Conservation (phyloP, 2,888 invertebrate species). For the Lasioglossum figueresi region DNA sequence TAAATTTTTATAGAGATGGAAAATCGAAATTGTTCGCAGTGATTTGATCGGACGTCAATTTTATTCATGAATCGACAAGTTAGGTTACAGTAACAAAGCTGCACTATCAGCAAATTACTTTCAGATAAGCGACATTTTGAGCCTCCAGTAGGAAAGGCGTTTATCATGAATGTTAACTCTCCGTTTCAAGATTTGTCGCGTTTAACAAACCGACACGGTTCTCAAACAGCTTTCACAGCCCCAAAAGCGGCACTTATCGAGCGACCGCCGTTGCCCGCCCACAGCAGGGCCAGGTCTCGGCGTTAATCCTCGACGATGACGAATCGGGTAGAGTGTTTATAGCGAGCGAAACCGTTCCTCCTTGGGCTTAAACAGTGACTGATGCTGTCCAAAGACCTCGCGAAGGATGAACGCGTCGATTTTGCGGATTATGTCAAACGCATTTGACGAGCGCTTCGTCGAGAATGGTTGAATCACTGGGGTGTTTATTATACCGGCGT, state of each 20-base stretch:
- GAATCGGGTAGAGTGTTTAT: conserved; percentile 12
- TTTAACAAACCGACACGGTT: neutral
- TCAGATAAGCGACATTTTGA: neutral
- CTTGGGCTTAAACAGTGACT: neutral
- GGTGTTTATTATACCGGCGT: neutral
- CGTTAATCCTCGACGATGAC: conserved; percentile 6
- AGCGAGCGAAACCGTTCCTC: neutral
- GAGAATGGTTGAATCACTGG: neutral
- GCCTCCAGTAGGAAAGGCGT: neutral
- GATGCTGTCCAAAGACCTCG: neutral
- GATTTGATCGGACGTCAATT: neutral
- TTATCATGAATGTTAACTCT: neutral
- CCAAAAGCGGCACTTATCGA: neutral
- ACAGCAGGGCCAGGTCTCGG: neutral
- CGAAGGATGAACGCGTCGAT: conserved; percentile 2
- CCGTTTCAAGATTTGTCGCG: neutral
- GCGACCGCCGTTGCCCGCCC: neutral
- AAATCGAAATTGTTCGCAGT: neutral
- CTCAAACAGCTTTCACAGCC: neutral
- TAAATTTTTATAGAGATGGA: neutral
- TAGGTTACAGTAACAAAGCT: neutral
- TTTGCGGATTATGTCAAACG: conserved; percentile 2
- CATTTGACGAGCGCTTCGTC: neutral
- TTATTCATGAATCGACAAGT: neutral
- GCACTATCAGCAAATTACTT: neutral